Evolutionary conservation across 2,797 vertebrate species (phyloP).

Genomic region (Morus bassanus): DNA sequence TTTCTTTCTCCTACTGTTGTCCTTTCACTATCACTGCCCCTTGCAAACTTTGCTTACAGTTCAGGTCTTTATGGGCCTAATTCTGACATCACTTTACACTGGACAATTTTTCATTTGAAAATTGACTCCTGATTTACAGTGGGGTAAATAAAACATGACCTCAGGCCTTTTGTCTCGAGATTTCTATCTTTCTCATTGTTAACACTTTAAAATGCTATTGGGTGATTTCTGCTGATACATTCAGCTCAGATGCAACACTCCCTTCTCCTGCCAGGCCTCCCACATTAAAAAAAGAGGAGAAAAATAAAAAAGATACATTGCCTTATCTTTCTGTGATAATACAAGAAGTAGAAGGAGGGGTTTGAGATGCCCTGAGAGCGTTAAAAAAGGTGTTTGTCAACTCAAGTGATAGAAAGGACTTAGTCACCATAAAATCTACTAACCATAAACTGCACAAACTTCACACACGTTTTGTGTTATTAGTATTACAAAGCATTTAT

Average conservation of each 20-base stretch:
- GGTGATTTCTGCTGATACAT: neutral
- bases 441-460: neutral
- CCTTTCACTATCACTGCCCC: neutral
- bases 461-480: conserved; percentile 26
- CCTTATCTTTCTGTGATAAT: neutral
- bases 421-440: conserved; percentile 1
- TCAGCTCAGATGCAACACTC: neutral
- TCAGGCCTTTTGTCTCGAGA: neutral
- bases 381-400: neutral
- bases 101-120: neutral
- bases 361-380: neutral
- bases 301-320: neutral
- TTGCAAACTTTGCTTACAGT: neutral
- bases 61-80: neutral
- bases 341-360: neutral
- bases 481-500: conserved; percentile 46
- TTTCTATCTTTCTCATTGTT: neutral
- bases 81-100: neutral
- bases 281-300: neutral
- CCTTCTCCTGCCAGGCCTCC: neutral
- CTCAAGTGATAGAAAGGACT: neutral
- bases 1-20: neutral
- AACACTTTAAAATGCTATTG: neutral
- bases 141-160: neutral
- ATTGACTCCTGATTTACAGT: neutral